Percentiles rank a stretch among this genome's conserved stretches.
phyloP scores from a whole-genome alignment of 2,888 invertebrate genomes.

The Eupithecia dodoneata region DNA sequence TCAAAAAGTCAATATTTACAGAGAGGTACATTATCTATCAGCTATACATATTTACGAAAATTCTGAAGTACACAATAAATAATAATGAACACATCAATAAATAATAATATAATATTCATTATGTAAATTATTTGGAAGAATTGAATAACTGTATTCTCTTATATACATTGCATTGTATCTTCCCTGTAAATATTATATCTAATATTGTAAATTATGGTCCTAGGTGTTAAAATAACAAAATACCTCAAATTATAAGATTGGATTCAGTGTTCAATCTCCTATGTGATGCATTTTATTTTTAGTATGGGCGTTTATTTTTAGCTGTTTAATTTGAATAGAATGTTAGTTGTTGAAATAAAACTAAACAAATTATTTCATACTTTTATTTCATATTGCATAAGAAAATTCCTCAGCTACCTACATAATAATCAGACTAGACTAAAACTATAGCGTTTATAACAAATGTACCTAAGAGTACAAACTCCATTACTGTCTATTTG shows the following conservation, averaged over 20 bases:
- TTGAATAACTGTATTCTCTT: neutral
- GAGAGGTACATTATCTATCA: slow-evolving; percentile 25
- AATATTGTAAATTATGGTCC: slow-evolving; percentile 45
- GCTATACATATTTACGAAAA: neutral
- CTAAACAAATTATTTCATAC: slow-evolving; percentile 48
- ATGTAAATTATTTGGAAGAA: neutral
- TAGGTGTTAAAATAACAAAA: slow-evolving; percentile 33
- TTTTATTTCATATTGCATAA: slow-evolving; percentile 38
- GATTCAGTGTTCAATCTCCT: slow-evolving; percentile 29
- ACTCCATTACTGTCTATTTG: neutral
- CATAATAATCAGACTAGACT: slow-evolving; percentile 43
- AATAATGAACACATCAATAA: neutral
- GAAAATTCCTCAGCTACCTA: slow-evolving; percentile 24
- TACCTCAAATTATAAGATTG: slow-evolving; percentile 35
- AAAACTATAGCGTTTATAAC: slow-evolving; percentile 41
- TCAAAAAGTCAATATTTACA: slow-evolving; percentile 23
- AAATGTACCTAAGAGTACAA: slow-evolving; percentile 11
- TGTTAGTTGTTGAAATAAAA: slow-evolving; percentile 70
- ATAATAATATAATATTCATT: neutral
- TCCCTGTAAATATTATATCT: slow-evolving; percentile 20
- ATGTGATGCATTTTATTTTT: slow-evolving; percentile 57
- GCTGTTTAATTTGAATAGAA: slow-evolving; percentile 54
- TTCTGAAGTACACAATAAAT: neutral
- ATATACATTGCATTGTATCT: neutral
- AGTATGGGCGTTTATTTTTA: slow-evolving; percentile 58